Evolutionary conservation across 2,797 vertebrate species (phyloP), one percentile per base, ranked within the genome.

Genomic region (Chloroceryle amazona): DNA sequence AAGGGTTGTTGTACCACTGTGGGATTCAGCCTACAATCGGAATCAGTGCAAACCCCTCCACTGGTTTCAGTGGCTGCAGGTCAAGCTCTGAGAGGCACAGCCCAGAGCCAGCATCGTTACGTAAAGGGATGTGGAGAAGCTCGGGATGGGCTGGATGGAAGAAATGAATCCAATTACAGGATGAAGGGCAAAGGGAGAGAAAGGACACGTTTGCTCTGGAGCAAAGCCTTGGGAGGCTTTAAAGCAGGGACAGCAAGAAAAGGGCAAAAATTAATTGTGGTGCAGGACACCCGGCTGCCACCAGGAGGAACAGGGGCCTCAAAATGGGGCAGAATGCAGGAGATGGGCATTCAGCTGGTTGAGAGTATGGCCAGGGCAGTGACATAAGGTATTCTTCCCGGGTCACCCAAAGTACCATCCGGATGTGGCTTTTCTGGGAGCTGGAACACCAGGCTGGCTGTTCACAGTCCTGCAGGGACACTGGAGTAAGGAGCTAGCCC

Each of bases 161-260:
- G 94, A 91, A 91, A 86, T 22, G 58, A 97, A 97, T 97, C 96
- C 96, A 96, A 96, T 97, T 97, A 97, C 41, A 81, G 94, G 96
- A 95, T 96, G 96, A 97, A 97, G 95, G 94, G 73, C 93, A 94
- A 60, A 74, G 90, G 65, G 80, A 95, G 71, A 63, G 85, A 89
- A 93, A 33, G 75, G 79, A 93, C 65, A 51, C 16, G 0, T 94
- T 92, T 94, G 95, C 84, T 66, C 31, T 73, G 91, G 42, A 96
- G 84, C 76, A 96, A 96, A 95, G 95, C 94, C 70, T 25, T 33
- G 0, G 31, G 28, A 86, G 70, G 76, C 58, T 96, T 97, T 88
- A 60, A 66, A 84, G 79, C 68, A 90, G 61, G 65, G 37, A 39
- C 1, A 31, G 78, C 37, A 12, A 51, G 68, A 44, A 18, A 15